Percentiles rank a stretch among this genome's conserved stretches.
phyloP scores from a whole-genome alignment of 2,888 invertebrate genomes.

The Drosophila prolongata region DNA sequence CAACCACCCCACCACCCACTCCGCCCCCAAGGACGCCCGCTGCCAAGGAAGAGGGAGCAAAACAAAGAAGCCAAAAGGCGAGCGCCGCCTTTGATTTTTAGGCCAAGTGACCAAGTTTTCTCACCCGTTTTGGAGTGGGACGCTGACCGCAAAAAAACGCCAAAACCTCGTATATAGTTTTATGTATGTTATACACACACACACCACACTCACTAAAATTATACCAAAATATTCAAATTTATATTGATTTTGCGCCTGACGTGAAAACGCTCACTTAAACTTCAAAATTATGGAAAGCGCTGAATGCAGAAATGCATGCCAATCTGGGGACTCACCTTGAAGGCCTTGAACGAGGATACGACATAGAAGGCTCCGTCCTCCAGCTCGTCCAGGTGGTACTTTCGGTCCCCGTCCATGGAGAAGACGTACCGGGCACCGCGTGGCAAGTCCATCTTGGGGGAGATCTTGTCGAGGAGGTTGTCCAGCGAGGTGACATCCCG shows the following conservation, averaged over 20 bases:
- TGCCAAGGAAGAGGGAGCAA: slow-evolving; percentile 55
- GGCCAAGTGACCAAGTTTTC: slow-evolving; percentile 64
- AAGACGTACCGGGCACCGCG: slow-evolving; percentile 96
- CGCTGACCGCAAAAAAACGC: slow-evolving; percentile 67
- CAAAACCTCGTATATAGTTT: slow-evolving; percentile 58
- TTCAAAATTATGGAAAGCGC: slow-evolving; percentile 29
- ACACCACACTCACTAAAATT: slow-evolving; percentile 48
- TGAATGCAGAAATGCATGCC: slow-evolving; percentile 26
- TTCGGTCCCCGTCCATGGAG: slow-evolving; percentile 95
- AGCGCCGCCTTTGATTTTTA: slow-evolving; percentile 63
- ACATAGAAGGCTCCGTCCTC: slow-evolving; percentile 97
- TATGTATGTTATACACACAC: slow-evolving; percentile 43
- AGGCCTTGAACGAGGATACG: slow-evolving; percentile 95
- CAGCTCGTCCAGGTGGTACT: slow-evolving; percentile 92
- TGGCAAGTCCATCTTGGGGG: slow-evolving; percentile 93
- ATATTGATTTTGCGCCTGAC: slow-evolving; percentile 81
- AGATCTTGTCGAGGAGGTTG: slow-evolving; percentile 93
- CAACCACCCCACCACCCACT: slow-evolving; percentile 13
- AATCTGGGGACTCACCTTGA: slow-evolving; percentile 89
- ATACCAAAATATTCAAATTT: slow-evolving; percentile 83
- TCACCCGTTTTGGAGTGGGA: slow-evolving; percentile 33
- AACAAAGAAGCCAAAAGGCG: slow-evolving; percentile 53
- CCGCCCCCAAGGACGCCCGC: slow-evolving; percentile 17
- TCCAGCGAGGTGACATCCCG: slow-evolving; percentile 94
- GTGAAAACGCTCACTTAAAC: slow-evolving; percentile 71